A percentile compares a stretch with the other conserved stretches of the same genome.
phyloP scores from a whole-genome alignment of 2,888 invertebrate species.

The Pseudoips prasinana region DNA sequence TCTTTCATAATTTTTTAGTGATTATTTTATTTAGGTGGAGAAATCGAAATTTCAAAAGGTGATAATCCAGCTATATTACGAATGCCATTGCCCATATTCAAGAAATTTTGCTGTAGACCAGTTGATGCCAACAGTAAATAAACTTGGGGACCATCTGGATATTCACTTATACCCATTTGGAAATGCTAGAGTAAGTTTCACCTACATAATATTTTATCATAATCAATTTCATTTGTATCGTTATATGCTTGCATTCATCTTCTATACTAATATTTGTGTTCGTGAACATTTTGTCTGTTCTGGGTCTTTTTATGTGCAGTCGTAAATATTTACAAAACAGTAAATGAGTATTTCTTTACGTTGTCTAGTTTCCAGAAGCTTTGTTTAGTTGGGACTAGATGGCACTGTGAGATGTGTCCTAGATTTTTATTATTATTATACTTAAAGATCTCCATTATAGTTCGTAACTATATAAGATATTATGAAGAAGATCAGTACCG shows the following conservation, averaged over 20 bases:
- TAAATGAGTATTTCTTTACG: neutral
- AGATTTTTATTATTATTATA: no score
- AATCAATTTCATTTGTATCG: neutral
- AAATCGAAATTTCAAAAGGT: slow-evolving; percentile 19
- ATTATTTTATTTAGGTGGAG: no score
- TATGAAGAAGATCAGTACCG: no score
- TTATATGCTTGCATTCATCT: slow-evolving; percentile 1
- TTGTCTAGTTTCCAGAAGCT: neutral
- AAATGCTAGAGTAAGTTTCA: slow-evolving; percentile 86
- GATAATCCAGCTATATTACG: slow-evolving; percentile 83
- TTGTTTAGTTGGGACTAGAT: no score
- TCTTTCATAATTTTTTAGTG: no score
- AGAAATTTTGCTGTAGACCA: slow-evolving; percentile 85
- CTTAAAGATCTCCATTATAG: no score
- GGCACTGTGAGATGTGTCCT: no score
- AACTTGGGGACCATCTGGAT: slow-evolving; percentile 80
- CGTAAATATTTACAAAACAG: neutral
- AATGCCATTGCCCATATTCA: slow-evolving; percentile 89
- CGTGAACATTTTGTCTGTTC: neutral
- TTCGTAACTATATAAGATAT: no score
- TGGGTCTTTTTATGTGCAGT: neutral
- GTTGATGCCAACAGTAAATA: slow-evolving; percentile 82
- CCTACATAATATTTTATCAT: no score
- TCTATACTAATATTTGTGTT: neutral
- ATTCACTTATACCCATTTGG: slow-evolving; percentile 89